Evolutionary conservation across 2,888 invertebrate genomes (phyloP).

Genomic region (Cataglyphis albicans): DNA sequence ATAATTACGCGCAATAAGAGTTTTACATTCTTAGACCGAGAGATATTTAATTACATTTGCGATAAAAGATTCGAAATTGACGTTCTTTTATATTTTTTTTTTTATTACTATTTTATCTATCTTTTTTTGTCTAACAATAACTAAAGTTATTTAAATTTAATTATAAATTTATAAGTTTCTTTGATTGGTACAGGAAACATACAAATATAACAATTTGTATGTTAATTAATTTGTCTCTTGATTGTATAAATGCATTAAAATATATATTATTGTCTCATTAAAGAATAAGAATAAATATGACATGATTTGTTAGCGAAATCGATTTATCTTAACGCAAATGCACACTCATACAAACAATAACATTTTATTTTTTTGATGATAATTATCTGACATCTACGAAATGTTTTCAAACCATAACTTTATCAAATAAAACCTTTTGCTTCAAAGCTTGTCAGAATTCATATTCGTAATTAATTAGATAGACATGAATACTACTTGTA

Average conservation of each 20-base stretch:
- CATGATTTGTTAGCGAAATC: neutral
- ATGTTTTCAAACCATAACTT: neutral
- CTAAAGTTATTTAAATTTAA: constrained; percentile 43
- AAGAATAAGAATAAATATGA: neutral
- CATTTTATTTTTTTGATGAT: neutral
- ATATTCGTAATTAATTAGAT: constrained; percentile 41
- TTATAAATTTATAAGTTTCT: constrained; percentile 15
- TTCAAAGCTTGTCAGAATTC: constrained; percentile 14
- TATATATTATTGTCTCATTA: neutral
- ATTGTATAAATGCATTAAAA: neutral
- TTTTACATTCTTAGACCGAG: neutral
- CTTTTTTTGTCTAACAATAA: constrained; percentile 16
- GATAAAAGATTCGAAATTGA: constrained; percentile 1
- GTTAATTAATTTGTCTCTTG: neutral
- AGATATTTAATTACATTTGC: constrained; percentile 8
- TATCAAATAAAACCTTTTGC: neutral
- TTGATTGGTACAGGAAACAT: constrained; percentile 30
- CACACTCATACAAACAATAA: neutral
- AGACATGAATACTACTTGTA: constrained; percentile 23
- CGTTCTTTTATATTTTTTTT: neutral
- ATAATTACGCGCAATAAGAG: neutral
- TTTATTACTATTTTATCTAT: neutral
- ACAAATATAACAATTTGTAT: neutral
- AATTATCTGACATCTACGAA: neutral
- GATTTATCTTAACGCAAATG: neutral